Evolutionary conservation across 2,888 invertebrate species (phyloP).

Genomic region (Caenorhabditis virilis): DNA sequence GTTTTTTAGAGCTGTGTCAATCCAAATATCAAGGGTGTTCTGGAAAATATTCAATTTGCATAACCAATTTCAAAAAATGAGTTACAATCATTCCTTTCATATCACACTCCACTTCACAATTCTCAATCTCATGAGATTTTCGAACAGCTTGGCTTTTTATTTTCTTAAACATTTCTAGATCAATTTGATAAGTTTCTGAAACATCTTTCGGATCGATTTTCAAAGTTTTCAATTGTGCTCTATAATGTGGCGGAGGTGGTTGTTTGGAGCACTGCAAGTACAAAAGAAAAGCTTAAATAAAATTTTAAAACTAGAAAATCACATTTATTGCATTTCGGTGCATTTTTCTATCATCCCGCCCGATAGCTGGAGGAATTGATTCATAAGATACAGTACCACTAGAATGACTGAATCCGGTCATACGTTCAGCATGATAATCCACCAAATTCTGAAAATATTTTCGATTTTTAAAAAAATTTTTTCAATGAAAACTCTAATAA

Average conservation of each 20-base stretch:
- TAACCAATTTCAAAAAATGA: neutral
- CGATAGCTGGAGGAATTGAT: constrained; percentile 3
- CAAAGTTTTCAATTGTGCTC: neutral
- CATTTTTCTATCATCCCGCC: constrained; percentile 1
- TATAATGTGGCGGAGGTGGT: neutral
- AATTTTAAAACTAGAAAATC: neutral
- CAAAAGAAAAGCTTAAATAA: neutral
- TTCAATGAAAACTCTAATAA: no score
- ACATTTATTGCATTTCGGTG: neutral
- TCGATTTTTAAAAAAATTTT: no score
- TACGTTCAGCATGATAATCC: constrained; percentile 5
- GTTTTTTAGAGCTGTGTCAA: neutral
- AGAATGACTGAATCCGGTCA: constrained; percentile 3
- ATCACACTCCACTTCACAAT: neutral
- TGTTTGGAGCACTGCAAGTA: constrained; percentile 1
- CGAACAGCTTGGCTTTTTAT: neutral
- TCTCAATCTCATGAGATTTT: neutral
- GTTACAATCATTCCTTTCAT: neutral
- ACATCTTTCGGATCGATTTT: neutral
- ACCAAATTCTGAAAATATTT: constrained; percentile 3
- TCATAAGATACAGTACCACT: constrained; percentile 9
- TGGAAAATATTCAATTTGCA: neutral
- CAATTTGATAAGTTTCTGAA: neutral
- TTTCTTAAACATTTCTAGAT: neutral
- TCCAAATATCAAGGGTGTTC: neutral